Conservation (phyloP, 2,113 vertebrate genomes). For the Meleagris gallopavo region DNA sequence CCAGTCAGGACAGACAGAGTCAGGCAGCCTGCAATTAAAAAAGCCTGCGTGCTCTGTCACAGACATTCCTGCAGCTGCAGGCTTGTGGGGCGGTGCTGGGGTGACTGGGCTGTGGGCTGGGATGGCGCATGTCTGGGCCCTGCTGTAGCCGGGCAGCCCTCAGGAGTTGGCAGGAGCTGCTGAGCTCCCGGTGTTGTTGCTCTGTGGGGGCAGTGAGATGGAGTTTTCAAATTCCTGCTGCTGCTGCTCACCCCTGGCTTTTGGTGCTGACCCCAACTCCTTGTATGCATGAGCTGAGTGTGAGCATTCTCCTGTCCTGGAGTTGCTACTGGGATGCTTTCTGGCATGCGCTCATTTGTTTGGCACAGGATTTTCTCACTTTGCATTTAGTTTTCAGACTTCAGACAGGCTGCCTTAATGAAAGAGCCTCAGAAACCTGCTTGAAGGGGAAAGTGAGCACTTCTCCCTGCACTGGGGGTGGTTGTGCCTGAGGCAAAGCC, state of each 20-base stretch:
- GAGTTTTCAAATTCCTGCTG: background rate
- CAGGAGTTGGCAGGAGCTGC: background rate
- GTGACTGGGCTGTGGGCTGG: conserved; percentile 17
- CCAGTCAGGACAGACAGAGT: background rate
- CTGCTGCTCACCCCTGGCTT: background rate
- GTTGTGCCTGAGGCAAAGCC: background rate
- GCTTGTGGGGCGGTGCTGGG: conserved; percentile 41
- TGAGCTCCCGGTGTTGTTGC: background rate
- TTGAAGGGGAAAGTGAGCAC: background rate
- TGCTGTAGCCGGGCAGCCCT: background rate
- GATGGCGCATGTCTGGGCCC: background rate
- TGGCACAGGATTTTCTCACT: background rate
- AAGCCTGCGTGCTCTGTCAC: conserved; percentile 21
- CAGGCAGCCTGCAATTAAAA: background rate
- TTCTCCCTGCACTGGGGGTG: background rate
- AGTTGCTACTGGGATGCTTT: background rate
- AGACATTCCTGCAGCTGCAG: conserved; percentile 76
- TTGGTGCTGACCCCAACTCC: background rate
- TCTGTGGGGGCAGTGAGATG: background rate
- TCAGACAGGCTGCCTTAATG: background rate
- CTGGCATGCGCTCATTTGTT: background rate
- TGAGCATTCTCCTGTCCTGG: background rate
- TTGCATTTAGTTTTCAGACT: background rate
- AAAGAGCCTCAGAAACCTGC: background rate
- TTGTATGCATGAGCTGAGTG: background rate